A percentile compares a stretch with the other conserved stretches of the same genome.
Conservation (phyloP, 2,888 invertebrate genomes). For the Zaprionus obscuricornis region DNA sequence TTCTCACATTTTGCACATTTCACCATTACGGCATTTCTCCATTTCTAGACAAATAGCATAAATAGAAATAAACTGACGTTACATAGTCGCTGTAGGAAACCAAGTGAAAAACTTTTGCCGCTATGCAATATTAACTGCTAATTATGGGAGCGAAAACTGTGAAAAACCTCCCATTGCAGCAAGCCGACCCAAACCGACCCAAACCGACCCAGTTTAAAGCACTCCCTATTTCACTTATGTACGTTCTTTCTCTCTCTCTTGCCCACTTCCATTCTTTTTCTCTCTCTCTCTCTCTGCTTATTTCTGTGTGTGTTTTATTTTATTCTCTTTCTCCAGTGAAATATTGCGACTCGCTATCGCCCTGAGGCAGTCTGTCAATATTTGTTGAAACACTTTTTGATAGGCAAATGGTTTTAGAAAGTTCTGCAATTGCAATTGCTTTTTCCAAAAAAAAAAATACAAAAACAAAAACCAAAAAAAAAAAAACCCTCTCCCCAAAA, state of each 20-base stretch:
- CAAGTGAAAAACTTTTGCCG: constrained; percentile 63
- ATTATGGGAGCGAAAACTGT: constrained; percentile 58
- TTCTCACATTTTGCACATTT: constrained; percentile 4
- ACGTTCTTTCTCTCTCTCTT: background rate
- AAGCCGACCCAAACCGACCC: background rate
- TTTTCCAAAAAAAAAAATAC: constrained; percentile 18
- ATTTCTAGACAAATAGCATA: constrained; percentile 69
- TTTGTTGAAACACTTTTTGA: constrained; percentile 80
- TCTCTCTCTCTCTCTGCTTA: background rate
- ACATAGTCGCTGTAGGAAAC: constrained; percentile 27
- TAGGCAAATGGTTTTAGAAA: constrained; percentile 77
- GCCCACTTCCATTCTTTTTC: background rate
- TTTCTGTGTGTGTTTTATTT: constrained; percentile 18
- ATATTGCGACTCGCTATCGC: background rate
- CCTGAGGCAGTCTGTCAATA: constrained; percentile 78
- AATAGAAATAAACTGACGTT: constrained; percentile 68
- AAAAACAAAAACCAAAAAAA: background rate
- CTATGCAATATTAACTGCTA: constrained; percentile 77
- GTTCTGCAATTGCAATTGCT: constrained; percentile 73
- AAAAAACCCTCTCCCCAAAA: constrained; percentile 10
- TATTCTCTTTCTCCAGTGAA: constrained; percentile 4
- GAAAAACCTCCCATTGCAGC: constrained; percentile 17
- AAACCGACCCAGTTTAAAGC: constrained; percentile 41
- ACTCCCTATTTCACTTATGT: background rate
- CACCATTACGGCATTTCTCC: background rate